Evolutionary conservation across 2,888 invertebrate species (phyloP).

Genomic region (Lysandra bellargus): DNA sequence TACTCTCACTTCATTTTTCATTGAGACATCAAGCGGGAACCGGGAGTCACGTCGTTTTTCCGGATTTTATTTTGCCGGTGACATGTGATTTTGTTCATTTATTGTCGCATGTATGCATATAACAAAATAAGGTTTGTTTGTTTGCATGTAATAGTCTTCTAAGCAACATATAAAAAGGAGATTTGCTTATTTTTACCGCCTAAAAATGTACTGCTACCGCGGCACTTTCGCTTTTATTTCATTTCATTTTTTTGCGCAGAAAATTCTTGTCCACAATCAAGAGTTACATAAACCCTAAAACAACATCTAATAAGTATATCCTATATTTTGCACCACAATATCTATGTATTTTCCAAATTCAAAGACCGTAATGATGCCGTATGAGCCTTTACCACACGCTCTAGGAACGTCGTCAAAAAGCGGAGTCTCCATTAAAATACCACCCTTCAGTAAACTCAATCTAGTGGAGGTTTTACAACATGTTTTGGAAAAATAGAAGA

Average conservation of each 20-base stretch:
- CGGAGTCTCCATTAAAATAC: not conserved
- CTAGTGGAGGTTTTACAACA: not conserved
- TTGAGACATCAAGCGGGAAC: not conserved
- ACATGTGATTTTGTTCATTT: not conserved
- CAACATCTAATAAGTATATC: too few species aligned
- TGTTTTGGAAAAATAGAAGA: not conserved
- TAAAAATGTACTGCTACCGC: too few species aligned
- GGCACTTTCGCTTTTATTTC: too few species aligned
- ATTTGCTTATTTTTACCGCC: too few species aligned
- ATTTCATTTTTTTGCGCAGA: too few species aligned
- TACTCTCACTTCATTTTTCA: constrained; percentile 7
- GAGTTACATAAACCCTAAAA: too few species aligned
- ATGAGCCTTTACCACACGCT: not conserved
- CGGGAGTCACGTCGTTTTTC: not conserved
- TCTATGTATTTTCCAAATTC: not conserved
- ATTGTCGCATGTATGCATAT: not conserved
- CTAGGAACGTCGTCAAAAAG: not conserved
- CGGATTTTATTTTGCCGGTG: not conserved
- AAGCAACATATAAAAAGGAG: too few species aligned
- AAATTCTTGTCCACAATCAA: too few species aligned
- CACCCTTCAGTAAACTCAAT: not conserved
- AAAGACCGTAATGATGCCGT: not conserved
- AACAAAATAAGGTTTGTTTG: not conserved
- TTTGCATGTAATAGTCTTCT: too few species aligned
- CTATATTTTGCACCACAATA: not conserved